Base-by-base conservation (phyloP, 1,140 invertebrate genomes). In the Papilio glaucus region DNA sequence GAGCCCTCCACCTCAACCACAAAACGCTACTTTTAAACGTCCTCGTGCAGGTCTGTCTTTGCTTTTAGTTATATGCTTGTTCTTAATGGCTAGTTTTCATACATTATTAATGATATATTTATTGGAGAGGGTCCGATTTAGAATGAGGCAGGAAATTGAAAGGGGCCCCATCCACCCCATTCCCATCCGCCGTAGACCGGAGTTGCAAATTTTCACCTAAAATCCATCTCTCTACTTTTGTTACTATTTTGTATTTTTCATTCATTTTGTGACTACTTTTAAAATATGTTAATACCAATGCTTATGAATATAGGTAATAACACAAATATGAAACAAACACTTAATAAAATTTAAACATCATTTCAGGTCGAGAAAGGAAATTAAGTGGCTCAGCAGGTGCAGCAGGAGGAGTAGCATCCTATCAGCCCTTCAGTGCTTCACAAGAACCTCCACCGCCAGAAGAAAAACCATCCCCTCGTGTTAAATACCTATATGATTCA, bases 381-480 rank as follows among this genome's bases (percentile, higher is more conserved):
- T 92, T 97, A 10, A 96, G 93, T 80, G 95, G 98, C 61, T 98
- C 98, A 88, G 94, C 97, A 13, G 96, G 95, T 42, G 94, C 95
- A 4, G 95, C 97, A 83, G 95, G 96, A 80, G 95, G 95, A 13
- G 94, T 97, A 4, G 96, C 96, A 77, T 96, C 97, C 0, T 98
- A 98, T 91, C 97, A 98, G 81, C 98, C 98, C 29, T 98, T 98
- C 85, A 97, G 97, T 60, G 96, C 97, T 0, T 96, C 95, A 4
- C 97, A 98, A 85, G 92, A 94, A 77, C 90, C 92, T 9, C 89
- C 89, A 18, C 87, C 88, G 0, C 89, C 95, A 53, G 95, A 96
- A 79, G 96, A 97, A 75, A 94, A 94, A 82, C 89, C 94, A 72
- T 83, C 93, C 68, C 94, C 94, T 24, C 85, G 94, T 78, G 94